Evolutionary conservation across 2,797 vertebrate genomes (phyloP), one percentile per base, ranked within the genome.

Genomic region (Labroides dimidiatus): DNA sequence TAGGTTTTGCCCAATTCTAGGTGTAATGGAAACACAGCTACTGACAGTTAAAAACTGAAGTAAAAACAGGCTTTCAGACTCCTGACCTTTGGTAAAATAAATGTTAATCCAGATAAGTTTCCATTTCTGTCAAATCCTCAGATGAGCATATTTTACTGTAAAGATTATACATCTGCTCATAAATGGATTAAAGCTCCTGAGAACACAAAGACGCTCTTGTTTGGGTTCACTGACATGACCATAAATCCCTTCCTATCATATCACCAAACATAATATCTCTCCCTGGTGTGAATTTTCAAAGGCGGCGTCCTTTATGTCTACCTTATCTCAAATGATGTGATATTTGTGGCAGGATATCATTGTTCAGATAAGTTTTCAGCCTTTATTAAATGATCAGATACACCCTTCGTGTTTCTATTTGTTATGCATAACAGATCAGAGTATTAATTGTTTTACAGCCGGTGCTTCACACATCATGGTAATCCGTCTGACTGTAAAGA

Each of bases 161-260:
- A 33, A 33, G 30, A 33, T 4, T 33, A 1, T 6, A 33, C 5
- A 76, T 91, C 51, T 70, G 0, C 69, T 44, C 30, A 33, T 76
- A 71, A 63, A 70, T 36, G 62, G 76, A 89, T 85, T 80, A 77
- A 80, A 68, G 54, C 50, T 75, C 52, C 68, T 66, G n/a, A 60
- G 61, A 74, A 75, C 50, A 89, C 82, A 91, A 77, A 77, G 68
- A 66, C 6, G 42, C 48, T 77, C 77, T 89, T 89, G 85, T 91
- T 47, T 13, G 37, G 19, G 37, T 63, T 61, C 59, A 57, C 79
- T 78, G 64, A 50, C 43, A 27, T 10, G 19, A 56, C 64, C 70
- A 82, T 89, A 86, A 88, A 85, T 82, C 58, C 52, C 64, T 24
- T 69, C 63, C 33, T 23, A 42, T 62, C 71, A 75, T 77, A 71